A percentile compares a stretch with the other conserved stretches of the same genome.
These are phyloP conservation scores for Zele albiditarsus DNA, from an alignment of 2,888 invertebrate genomes.

Conservation along the genomic window DNA sequence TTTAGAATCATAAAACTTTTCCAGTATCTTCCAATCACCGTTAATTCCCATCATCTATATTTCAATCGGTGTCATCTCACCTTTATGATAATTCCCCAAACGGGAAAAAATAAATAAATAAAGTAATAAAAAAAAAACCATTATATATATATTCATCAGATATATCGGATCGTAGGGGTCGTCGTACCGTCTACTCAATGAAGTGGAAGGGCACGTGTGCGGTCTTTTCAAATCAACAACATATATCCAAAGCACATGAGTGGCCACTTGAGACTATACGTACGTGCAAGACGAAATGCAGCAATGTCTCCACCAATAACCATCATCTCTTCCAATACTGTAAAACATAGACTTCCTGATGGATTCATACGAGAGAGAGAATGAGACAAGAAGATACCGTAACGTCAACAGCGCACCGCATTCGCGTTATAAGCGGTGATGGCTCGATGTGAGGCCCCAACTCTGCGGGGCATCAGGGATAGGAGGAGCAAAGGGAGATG, in stretches of 20 bases:
- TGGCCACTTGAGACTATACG: constrained; percentile 5
- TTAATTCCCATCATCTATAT: neutral
- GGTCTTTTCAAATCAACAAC: constrained; percentile 4
- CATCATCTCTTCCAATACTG: constrained; percentile 41
- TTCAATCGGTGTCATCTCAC: neutral
- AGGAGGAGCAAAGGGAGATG: constrained; percentile 42
- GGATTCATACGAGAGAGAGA: neutral
- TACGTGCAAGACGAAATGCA: constrained; percentile 14
- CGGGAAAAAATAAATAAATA: neutral
- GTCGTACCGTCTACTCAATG: constrained; percentile 47
- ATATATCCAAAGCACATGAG: neutral
- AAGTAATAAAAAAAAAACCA: neutral
- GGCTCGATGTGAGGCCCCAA: neutral
- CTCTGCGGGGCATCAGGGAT: constrained; percentile 1
- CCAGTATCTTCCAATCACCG: neutral
- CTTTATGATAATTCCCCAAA: neutral
- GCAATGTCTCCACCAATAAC: constrained; percentile 55
- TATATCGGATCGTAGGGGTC: constrained; percentile 42
- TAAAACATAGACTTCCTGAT: constrained; percentile 1
- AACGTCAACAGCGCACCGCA: constrained; percentile 4
- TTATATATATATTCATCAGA: neutral
- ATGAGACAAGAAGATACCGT: constrained; percentile 27
- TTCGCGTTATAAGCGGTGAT: neutral
- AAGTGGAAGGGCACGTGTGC: constrained; percentile 41
- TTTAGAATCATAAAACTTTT: neutral